Evolutionary conservation across 2,113 vertebrate genomes (phyloP).

Genomic region (Hypocryptadius cinnamomeus): DNA sequence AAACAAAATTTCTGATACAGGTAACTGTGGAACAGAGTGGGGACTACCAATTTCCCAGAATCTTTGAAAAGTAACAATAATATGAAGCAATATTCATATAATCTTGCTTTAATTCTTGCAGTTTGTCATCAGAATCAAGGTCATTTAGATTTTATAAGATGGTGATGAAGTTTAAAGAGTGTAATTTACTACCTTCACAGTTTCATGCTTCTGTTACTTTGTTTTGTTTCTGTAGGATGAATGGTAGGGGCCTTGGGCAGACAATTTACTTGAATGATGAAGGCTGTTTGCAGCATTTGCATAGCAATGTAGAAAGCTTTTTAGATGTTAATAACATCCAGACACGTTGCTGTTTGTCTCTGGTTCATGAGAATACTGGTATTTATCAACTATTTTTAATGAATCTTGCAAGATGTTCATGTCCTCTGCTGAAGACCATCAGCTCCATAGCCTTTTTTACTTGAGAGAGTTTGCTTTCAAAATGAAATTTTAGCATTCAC

Average conservation of each 20-base stretch:
- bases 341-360: not conserved
- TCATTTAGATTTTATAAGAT: slow-evolving; percentile 28
- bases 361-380: not conserved
- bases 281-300: slow-evolving; percentile 1
- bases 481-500: not conserved
- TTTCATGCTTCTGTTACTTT: not conserved
- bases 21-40: not conserved
- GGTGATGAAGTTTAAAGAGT: slow-evolving; percentile 22
- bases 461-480: not conserved
- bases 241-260: slow-evolving; percentile 27
- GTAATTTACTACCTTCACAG: slow-evolving; percentile 16
- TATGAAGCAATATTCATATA: not conserved
- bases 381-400: not conserved
- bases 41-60: slow-evolving; percentile 15
- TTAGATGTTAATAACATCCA: not conserved
- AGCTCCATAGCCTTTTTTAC: not conserved
- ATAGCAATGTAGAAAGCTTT: not conserved
- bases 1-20: not conserved
- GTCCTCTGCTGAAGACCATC: not conserved
- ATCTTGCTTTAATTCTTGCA: not conserved
- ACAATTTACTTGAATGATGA: slow-evolving; percentile 45
- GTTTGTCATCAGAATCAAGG: slow-evolving; percentile 16
- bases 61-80: not conserved
- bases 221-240: slow-evolving; percentile 9
- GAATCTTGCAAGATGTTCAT: not conserved